Conservation (phyloP, 2,888 invertebrate genomes). For the Carterocephalus palaemon region DNA sequence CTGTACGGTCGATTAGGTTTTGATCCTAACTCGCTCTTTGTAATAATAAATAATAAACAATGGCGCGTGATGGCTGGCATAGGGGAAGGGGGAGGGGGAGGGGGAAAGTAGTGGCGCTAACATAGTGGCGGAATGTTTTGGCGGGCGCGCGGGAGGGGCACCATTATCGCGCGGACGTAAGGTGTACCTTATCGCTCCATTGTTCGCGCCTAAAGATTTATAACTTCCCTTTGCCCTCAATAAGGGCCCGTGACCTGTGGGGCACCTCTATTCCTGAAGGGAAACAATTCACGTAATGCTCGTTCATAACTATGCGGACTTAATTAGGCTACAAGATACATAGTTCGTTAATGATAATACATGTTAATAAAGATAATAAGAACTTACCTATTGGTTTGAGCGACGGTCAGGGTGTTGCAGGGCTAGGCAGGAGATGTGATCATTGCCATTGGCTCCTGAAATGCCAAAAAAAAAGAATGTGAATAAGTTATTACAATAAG, state of each 20-base stretch:
- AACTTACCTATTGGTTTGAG: slow-evolving; percentile 2
- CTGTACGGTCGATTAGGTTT: too few species aligned
- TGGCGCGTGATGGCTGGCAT: too few species aligned
- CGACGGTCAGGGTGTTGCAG: not conserved
- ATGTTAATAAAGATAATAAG: not conserved
- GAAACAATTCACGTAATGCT: slow-evolving; percentile 32
- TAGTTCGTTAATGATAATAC: not conserved
- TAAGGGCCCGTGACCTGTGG: slow-evolving; percentile 72
- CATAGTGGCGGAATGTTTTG: slow-evolving; percentile 20
- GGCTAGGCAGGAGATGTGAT: too few species aligned
- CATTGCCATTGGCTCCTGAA: slow-evolving; percentile 41
- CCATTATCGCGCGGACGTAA: slow-evolving; percentile 56
- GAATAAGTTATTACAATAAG: slow-evolving; percentile 29
- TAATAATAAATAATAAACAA: too few species aligned
- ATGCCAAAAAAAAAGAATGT: slow-evolving; percentile 40
- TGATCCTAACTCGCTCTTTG: too few species aligned
- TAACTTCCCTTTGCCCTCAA: slow-evolving; percentile 78
- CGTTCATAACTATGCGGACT: slow-evolving; percentile 7
- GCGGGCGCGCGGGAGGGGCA: slow-evolving; percentile 29
- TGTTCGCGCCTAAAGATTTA: slow-evolving; percentile 78
- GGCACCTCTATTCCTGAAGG: slow-evolving; percentile 50
- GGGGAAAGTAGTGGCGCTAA: slow-evolving; percentile 26
- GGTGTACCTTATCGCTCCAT: slow-evolving; percentile 75
- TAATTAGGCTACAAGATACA: not conserved
- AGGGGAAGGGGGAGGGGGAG: not conserved